Conservation (phyloP, 2,113 vertebrate species). For the Brachyhypopomus gauderio region DNA sequence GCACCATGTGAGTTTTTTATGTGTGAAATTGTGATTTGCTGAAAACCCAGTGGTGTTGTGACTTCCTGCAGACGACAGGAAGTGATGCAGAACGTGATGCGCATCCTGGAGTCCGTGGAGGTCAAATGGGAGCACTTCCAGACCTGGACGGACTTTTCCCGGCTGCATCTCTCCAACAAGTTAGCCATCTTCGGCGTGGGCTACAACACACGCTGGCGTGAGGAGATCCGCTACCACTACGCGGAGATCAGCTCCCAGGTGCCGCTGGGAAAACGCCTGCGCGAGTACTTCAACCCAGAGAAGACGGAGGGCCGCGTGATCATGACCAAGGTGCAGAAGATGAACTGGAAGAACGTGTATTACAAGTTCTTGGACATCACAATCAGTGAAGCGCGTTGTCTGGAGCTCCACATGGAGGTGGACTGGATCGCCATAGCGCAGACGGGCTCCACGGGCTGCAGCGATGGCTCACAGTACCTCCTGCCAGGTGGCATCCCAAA, state of each 20-base stretch:
- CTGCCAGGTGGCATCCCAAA: conserved; percentile 93
- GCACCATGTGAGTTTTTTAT: neutral
- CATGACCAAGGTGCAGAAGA: conserved; percentile 97
- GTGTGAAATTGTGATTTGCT: neutral
- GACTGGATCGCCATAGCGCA: conserved; percentile 93
- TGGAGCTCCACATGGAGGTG: conserved; percentile 96
- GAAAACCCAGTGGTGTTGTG: neutral
- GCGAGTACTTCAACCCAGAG: conserved; percentile 97
- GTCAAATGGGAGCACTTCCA: conserved; percentile 97
- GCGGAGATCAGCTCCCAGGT: conserved; percentile 98
- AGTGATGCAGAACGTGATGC: conserved; percentile 90
- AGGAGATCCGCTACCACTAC: conserved; percentile 94
- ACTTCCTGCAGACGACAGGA: conserved; percentile 78
- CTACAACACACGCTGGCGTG: conserved; percentile 96
- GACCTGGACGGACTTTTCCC: conserved; percentile 96
- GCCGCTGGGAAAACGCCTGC: conserved; percentile 90
- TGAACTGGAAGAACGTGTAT: conserved; percentile 99
- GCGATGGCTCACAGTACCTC: conserved; percentile 87
- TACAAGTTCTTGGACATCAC: conserved; percentile 98
- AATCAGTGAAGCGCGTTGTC: conserved; percentile 92
- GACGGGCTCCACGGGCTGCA: conserved; percentile 80
- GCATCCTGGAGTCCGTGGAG: conserved; percentile 93
- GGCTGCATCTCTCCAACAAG: conserved; percentile 96
- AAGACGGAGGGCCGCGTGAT: conserved; percentile 91
- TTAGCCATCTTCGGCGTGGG: conserved; percentile 97